phyloP scores from a whole-genome alignment of 2,888 invertebrate species.

The Drosophila prolongata region DNA sequence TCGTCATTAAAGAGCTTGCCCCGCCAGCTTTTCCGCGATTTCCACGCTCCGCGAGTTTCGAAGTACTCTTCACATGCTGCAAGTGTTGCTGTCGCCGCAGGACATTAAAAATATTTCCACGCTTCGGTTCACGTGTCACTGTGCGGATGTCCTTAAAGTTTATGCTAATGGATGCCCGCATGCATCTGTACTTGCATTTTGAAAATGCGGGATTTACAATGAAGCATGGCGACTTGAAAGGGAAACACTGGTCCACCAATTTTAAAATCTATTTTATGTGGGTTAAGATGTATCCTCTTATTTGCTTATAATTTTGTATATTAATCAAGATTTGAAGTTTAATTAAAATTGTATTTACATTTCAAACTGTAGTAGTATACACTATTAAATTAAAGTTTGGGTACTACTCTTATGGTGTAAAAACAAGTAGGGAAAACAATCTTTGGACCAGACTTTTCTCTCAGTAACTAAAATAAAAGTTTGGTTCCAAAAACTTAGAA shows the following conservation, averaged over 20 bases:
- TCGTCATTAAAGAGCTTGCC: constrained; percentile 48
- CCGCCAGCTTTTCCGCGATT: constrained; percentile 5
- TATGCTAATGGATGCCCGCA: constrained; percentile 49
- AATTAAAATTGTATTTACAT: too few relatives aligned
- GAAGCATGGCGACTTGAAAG: constrained; percentile 19
- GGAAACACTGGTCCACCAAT: not conserved
- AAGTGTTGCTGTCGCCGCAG: constrained; percentile 30
- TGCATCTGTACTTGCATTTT: constrained; percentile 39
- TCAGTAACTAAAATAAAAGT: not conserved
- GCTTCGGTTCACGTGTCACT: constrained; percentile 9
- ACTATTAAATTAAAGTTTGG: too few relatives aligned
- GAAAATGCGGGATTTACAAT: constrained; percentile 30
- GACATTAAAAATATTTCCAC: constrained; percentile 32
- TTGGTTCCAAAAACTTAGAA: not conserved
- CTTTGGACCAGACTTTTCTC: not conserved
- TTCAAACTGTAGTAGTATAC: too few relatives aligned
- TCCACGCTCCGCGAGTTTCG: constrained; percentile 8
- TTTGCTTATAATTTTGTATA: not conserved
- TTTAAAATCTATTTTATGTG: not conserved
- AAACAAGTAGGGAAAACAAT: not conserved
- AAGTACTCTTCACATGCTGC: constrained; percentile 7
- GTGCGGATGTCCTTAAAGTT: constrained; percentile 34
- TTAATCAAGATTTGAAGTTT: too few relatives aligned
- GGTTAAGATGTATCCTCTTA: not conserved
- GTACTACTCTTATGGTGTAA: too few relatives aligned